Base-by-base conservation (phyloP, 2,113 vertebrate species). In the Cromileptes altivelis region DNA sequence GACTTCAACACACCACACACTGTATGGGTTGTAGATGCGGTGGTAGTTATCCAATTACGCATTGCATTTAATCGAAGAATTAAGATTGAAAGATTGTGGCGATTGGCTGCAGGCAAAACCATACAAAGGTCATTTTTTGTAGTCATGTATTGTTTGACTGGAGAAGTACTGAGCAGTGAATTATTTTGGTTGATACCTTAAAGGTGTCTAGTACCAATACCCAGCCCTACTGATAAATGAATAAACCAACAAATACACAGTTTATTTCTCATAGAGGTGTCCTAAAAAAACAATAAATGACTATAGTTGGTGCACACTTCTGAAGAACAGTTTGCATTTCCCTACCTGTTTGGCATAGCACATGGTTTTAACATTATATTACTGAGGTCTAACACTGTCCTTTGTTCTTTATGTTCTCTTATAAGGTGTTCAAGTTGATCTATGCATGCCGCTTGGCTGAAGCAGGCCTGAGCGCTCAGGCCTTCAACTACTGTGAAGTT, bases 401-500 rank as follows among this genome's bases (percentile, higher is more conserved):
- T 84, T 9, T 82, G 5, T 50, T 79, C 27, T 52, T 57, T 7
- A 11, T 75, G 69, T 13, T 75, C 17, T 33, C 65, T 62, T 17
- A 8, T 0, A 88, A 99, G 98, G 97, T 99, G 79, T 99, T 97
- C 84, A 99, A 98, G 78, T 97, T 99, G 93, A 96, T 99, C 92
- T 99, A 99, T 53, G 97, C 97, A 17, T 99, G 98, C 85, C 96
- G 98, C 9, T 93, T 99, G 85, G 98, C 98, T 8, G 98, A 99
- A 84, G 91, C 96, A 63, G 98, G 98, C 2, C 96, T 99, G 0
- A 95, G 97, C 27, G 96, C 97, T 1, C 98, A 99, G 86, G 98
- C 98, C 70, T 99, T 99, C 82, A 98, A 99, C 84, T 99, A 99
- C 86, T 99, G 98, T 47, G 98, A 99, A 89, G 97, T 97, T n/a